These are phyloP conservation scores for Syrrhaptes paradoxus DNA, from an alignment of 2,113 vertebrate genomes.

Conservation along the genomic window DNA sequence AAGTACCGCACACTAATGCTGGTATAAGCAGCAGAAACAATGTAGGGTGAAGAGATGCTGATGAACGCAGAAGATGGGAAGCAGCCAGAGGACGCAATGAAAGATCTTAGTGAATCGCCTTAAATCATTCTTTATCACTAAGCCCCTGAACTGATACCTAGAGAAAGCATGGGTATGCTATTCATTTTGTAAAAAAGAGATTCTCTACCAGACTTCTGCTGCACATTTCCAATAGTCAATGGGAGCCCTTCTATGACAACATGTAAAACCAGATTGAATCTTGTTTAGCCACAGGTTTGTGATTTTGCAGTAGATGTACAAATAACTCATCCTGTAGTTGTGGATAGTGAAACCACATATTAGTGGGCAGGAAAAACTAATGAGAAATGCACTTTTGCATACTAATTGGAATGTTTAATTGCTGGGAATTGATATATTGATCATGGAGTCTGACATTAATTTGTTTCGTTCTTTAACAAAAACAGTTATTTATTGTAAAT, in stretches of 20 bases:
- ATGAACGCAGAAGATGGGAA: background rate
- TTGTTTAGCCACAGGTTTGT: background rate
- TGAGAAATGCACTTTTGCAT: background rate
- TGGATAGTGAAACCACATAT: background rate
- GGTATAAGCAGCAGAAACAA: background rate
- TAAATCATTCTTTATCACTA: background rate
- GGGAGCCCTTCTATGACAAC: background rate
- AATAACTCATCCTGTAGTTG: background rate
- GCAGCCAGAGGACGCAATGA: background rate
- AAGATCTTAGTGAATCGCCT: background rate
- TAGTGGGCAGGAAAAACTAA: background rate
- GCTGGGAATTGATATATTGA: background rate
- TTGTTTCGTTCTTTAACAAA: background rate
- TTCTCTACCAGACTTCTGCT: background rate
- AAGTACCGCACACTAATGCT: background rate
- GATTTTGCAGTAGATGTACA: background rate
- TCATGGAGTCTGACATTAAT: background rate
- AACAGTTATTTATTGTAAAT: background rate
- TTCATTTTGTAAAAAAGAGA: background rate
- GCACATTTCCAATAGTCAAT: background rate
- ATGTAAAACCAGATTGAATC: background rate
- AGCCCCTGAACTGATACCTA: background rate
- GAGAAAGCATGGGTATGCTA: background rate
- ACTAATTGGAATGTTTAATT: background rate
- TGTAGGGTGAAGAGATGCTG: background rate